Evolutionary conservation across 2,797 vertebrate genomes (phyloP).

Genomic region (Myotis findleyi): DNA sequence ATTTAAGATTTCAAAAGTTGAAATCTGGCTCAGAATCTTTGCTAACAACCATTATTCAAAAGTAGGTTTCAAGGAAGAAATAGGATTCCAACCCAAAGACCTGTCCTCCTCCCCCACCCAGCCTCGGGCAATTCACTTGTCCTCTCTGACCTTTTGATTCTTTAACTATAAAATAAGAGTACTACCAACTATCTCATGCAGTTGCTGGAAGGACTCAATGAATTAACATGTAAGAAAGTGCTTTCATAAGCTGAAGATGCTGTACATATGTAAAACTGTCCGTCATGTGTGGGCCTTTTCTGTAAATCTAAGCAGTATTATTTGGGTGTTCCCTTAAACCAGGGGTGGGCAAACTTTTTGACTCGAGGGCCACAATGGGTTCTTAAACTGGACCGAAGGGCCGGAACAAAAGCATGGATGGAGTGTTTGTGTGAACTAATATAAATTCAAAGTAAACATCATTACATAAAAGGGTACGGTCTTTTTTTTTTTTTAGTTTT

Average conservation of each 20-base stretch:
- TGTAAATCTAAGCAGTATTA: background rate
- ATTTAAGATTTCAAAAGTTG: background rate
- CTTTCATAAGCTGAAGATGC: background rate
- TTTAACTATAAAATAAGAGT: background rate
- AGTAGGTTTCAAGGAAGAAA: background rate
- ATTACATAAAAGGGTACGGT: no score
- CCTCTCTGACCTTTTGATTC: background rate
- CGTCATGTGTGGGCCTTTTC: background rate
- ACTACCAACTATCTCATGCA: background rate
- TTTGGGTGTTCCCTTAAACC: background rate
- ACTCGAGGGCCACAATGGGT: no score
- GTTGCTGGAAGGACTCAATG: background rate
- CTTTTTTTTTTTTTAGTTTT: no score
- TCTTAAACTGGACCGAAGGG: no score
- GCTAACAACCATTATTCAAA: background rate
- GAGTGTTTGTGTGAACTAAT: no score
- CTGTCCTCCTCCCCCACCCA: accelerated
- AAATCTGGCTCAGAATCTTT: background rate
- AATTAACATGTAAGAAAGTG: background rate
- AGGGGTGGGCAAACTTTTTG: no score
- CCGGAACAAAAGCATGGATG: no score
- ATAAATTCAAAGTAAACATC: no score
- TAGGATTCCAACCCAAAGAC: background rate
- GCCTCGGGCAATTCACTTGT: background rate
- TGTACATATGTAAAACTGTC: background rate